A percentile compares a stretch with the other conserved stretches of the same genome.
Evolutionary conservation across 2,888 invertebrate species (phyloP).

Genomic region (Lepidochrysops patricia): DNA sequence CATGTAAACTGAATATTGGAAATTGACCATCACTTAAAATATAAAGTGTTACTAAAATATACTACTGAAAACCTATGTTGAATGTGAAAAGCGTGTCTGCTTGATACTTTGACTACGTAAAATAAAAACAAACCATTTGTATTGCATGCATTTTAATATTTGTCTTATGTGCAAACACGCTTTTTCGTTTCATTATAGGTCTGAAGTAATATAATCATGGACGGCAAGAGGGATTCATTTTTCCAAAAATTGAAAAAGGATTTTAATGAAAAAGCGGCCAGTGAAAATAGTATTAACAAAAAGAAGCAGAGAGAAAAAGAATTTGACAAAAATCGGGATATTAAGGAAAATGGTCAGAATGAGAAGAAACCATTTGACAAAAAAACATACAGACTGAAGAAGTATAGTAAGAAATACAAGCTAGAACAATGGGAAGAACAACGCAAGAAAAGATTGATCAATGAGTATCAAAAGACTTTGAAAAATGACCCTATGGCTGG

Average conservation of each 20-base stretch:
- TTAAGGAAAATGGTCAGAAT: slow-evolving; percentile 19
- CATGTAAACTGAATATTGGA: too few relatives aligned
- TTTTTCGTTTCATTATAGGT: slow-evolving; percentile 69
- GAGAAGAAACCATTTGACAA: slow-evolving; percentile 79
- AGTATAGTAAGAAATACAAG: slow-evolving; percentile 81
- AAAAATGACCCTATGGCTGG: slow-evolving; percentile 58
- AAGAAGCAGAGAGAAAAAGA: slow-evolving; percentile 39
- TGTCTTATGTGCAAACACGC: slow-evolving; percentile 54
- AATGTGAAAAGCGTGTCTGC: slow-evolving; percentile 60
- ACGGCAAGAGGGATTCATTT: slow-evolving; percentile 49
- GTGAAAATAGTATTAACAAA: slow-evolving; percentile 21
- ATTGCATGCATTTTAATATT: slow-evolving; percentile 24
- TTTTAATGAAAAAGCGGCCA: slow-evolving; percentile 19
- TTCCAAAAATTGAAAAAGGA: slow-evolving; percentile 40
- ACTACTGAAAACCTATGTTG: slow-evolving; percentile 16
- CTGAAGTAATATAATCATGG: slow-evolving; percentile 47
- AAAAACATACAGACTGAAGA: slow-evolving; percentile 77
- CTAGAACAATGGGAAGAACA: slow-evolving; percentile 80
- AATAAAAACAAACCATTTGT: slow-evolving; percentile 22
- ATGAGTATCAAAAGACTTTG: slow-evolving; percentile 73
- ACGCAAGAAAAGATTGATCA: slow-evolving; percentile 72
- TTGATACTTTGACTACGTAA: slow-evolving; percentile 23
- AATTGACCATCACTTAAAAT: too few relatives aligned
- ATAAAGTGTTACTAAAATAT: too few relatives aligned
- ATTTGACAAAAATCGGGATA: slow-evolving; percentile 41